Evolutionary conservation across 2,888 invertebrate species (phyloP).

Genomic region (Sesia apiformis): DNA sequence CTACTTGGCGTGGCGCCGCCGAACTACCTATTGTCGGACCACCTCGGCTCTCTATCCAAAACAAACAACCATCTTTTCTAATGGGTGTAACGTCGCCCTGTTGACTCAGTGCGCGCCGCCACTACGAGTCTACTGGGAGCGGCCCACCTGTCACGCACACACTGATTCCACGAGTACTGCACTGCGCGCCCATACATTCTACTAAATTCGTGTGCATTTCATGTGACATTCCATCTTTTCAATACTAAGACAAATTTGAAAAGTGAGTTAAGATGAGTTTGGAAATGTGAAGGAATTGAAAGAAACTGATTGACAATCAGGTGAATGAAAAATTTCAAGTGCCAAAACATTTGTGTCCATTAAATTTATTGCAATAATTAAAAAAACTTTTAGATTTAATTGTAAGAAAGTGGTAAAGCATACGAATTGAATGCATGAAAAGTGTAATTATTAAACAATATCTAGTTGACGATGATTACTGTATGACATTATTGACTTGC

Average conservation of each 20-base stretch:
- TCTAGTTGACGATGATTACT: no score
- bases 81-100: constrained; percentile 41
- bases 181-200: not conserved
- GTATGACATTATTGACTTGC: no score
- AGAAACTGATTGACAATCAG: constrained; percentile 10
- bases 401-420: constrained; percentile 21
- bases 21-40: constrained; percentile 76
- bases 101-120: constrained; percentile 14
- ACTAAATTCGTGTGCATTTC: constrained; percentile 9
- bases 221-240: constrained; percentile 12
- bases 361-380: constrained; percentile 44
- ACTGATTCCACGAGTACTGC: not conserved
- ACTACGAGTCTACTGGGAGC: constrained; percentile 15
- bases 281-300: no score
- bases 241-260: constrained; percentile 13
- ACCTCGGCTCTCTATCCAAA: constrained; percentile 74
- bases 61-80: constrained; percentile 79
- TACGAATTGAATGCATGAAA: constrained; percentile 22
- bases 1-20: constrained; percentile 75
- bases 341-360: constrained; percentile 59
- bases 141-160: constrained; percentile 5
- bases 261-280: constrained; percentile 11
- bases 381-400: constrained; percentile 33
- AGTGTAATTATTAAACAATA: constrained; percentile 22
- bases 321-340: constrained; percentile 37